Base-by-base conservation (phyloP, 2,113 vertebrate species). In the Paratilapia polleni region DNA sequence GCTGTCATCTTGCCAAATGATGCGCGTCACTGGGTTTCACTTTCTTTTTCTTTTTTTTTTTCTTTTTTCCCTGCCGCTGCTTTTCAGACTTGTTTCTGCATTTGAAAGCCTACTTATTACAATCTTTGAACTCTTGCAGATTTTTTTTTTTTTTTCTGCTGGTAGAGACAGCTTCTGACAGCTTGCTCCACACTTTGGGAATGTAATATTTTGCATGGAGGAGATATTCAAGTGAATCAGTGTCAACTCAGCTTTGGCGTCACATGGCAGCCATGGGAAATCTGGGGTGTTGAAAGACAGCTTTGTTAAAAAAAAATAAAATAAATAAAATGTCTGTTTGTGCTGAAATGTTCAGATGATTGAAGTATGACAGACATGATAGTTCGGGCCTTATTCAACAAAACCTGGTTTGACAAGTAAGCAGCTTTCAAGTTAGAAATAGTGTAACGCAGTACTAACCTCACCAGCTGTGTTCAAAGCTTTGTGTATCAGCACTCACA, bases 1-100 rank as follows among this genome's bases (percentile, higher is more conserved):
- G 86, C 91, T 92, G 93, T 91, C 90, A 91, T 89, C 80, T 89
- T 63, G 81, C 85, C 88, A 91, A 93, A 90, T 88, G 88, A 91
- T 87, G 88, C 84, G 52, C 82, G 78, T 89, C 91, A 84, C 68
- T 81, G 86, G 70, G 15, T 90, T 92, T 78, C 68, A 47, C 83
- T 86, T 91, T 80, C 26, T 8, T 43, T 89, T 73, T 78, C 49
- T 8, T 8, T 9, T 54, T 49, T 54, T 31, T 19, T 56, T 20
- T 8, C 38, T 88, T 80, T 79, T 78, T 78, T 54, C 20, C 36
- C 58, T 9, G 73, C 77, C 7, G 54, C 66, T 80, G 84, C 66
- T 88, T 88, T 89, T 76, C 80, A 66, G 70, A 81, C 62, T 85
- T 85, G 84, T 87, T 88, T 90, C 79, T 80, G 83, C 81, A 78